These are phyloP conservation scores for Morpho achilles DNA, from an alignment of 2,888 invertebrate species.

Conservation along the genomic window DNA sequence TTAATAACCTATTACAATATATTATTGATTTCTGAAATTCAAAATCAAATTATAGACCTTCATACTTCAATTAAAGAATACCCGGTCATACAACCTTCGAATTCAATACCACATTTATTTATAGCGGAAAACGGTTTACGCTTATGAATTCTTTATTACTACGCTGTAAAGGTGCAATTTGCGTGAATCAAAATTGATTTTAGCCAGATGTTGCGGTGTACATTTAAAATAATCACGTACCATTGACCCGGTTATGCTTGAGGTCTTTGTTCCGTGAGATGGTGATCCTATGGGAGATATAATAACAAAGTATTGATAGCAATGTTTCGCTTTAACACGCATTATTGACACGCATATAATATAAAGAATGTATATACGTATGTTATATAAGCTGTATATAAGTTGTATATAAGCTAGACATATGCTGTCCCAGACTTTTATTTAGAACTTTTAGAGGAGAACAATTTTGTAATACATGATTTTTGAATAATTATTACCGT, in stretches of 20 bases:
- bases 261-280: constrained; percentile 32
- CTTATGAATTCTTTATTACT: constrained; percentile 2
- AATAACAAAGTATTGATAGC: neutral
- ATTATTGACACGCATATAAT: neutral
- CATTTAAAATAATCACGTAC: constrained; percentile 32
- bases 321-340: neutral
- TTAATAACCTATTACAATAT: no score
- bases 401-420: no score
- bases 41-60: constrained; percentile 1
- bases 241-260: constrained; percentile 39
- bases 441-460: no score
- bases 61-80: constrained; percentile 11
- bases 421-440: no score
- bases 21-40: neutral
- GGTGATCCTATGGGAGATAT: constrained; percentile 20
- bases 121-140: neutral
- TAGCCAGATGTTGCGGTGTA: constrained; percentile 17
- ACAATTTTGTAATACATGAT: no score
- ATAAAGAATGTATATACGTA: no score
- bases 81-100: constrained; percentile 19
- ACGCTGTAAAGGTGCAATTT: constrained; percentile 12
- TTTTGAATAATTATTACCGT: no score
- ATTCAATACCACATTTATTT: constrained; percentile 9
- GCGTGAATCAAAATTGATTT: constrained; percentile 7
- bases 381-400: no score